Percentiles rank a stretch among this genome's conserved stretches.
phyloP scores from a whole-genome alignment of 2,113 vertebrate species.

The Australoheros scitulus region DNA sequence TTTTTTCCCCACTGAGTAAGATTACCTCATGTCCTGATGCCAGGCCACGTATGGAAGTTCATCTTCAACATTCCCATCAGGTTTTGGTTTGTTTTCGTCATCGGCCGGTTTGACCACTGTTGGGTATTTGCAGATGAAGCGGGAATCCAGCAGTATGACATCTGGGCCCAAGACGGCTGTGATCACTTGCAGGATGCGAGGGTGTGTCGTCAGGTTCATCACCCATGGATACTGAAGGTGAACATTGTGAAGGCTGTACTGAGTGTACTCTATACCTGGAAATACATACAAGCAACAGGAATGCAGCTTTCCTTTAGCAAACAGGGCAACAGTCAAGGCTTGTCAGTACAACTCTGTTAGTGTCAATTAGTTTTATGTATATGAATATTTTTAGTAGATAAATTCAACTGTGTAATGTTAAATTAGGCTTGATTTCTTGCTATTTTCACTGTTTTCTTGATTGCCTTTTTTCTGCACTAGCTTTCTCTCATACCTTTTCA shows the following conservation, averaged over 20 bases:
- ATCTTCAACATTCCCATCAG: background rate
- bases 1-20: background rate
- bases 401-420: background rate
- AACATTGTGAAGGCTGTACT: conserved; percentile 83
- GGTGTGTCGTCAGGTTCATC: conserved; percentile 75
- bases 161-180: conserved; percentile 75
- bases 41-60: conserved; percentile 81
- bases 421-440: background rate
- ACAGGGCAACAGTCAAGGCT: background rate
- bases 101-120: background rate
- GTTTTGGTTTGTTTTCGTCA: background rate
- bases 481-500: background rate
- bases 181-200: conserved; percentile 67
- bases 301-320: background rate
- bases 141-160: conserved; percentile 82
- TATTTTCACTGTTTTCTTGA: background rate
- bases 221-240: conserved; percentile 81
- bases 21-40: conserved; percentile 85
- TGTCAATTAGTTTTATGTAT: background rate
- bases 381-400: background rate
- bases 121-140: conserved; percentile 86
- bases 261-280: conserved; percentile 78
- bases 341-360: background rate
- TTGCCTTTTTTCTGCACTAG: background rate
- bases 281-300: background rate